Evolutionary conservation across 2,113 vertebrate genomes (phyloP).

Genomic region (Solenodon paradoxus): DNA sequence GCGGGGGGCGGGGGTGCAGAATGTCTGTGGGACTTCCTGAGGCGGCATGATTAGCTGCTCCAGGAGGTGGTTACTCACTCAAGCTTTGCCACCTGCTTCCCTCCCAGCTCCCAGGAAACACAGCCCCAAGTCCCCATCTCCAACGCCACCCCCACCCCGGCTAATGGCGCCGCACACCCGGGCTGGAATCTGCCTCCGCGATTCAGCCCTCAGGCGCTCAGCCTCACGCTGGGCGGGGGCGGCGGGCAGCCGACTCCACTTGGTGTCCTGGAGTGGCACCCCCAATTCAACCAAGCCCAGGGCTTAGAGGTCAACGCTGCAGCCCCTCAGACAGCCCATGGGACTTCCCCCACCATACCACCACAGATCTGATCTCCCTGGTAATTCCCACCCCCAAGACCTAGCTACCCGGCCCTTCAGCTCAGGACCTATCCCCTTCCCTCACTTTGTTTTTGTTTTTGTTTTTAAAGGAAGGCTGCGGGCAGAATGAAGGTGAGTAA

Average conservation of each 20-base stretch:
- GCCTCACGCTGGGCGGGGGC: not conserved
- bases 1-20: not conserved
- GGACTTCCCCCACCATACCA: not conserved
- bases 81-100: slow-evolving; percentile 58
- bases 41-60: not conserved
- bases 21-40: slow-evolving; percentile 36
- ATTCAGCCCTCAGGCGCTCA: not conserved
- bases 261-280: not conserved
- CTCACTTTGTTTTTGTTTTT: no score
- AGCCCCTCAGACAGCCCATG: not conserved
- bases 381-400: not conserved
- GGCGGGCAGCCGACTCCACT: not conserved
- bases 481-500: no score
- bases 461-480: no score
- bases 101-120: slow-evolving; percentile 14
- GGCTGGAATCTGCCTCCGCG: not conserved
- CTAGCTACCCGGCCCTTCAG: not conserved
- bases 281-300: not conserved
- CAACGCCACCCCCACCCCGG: slow-evolving; percentile 11
- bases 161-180: not conserved
- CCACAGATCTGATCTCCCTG: not conserved
- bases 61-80: slow-evolving; percentile 48
- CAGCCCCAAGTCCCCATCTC: not conserved
- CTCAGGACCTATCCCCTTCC: not conserved
- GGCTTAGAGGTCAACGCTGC: not conserved